phyloP scores from a whole-genome alignment of 2,797 vertebrate genomes.

The Phyllotis vaccarum region DNA sequence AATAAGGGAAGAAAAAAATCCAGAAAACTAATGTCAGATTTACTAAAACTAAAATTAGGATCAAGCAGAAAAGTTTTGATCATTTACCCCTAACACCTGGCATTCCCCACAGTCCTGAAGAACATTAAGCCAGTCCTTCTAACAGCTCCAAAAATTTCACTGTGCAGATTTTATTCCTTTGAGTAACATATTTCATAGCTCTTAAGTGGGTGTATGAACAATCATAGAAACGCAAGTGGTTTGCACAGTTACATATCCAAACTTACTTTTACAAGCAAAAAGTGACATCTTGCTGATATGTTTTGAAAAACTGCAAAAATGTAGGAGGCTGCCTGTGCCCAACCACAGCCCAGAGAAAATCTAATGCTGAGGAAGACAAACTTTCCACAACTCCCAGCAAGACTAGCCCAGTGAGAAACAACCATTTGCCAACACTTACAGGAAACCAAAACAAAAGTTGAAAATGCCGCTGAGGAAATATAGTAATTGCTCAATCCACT shows the following conservation, averaged over 20 bases:
- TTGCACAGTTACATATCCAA: conserved; percentile 30
- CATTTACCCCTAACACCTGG: background rate
- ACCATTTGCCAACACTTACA: background rate
- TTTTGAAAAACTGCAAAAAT: background rate
- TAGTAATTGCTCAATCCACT: background rate
- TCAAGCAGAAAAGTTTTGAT: background rate
- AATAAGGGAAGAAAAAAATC: background rate
- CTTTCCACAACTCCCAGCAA: background rate
- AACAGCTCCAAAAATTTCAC: background rate
- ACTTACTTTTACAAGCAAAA: conserved; percentile 54
- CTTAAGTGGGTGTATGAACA: background rate
- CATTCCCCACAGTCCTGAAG: background rate
- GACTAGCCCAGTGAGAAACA: background rate
- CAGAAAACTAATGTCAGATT: background rate
- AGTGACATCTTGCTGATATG: conserved; percentile 1
- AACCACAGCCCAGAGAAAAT: conserved; percentile 33
- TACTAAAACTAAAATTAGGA: background rate
- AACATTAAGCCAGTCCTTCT: background rate
- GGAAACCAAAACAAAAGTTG: background rate
- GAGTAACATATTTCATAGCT: background rate
- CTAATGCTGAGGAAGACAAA: background rate
- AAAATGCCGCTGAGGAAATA: background rate
- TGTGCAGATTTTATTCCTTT: background rate
- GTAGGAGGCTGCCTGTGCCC: background rate
- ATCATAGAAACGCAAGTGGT: conserved; percentile 7